These are phyloP conservation scores for Gorsachius goisagi DNA, from an alignment of 2,113 vertebrate species.

Conservation along the genomic window DNA sequence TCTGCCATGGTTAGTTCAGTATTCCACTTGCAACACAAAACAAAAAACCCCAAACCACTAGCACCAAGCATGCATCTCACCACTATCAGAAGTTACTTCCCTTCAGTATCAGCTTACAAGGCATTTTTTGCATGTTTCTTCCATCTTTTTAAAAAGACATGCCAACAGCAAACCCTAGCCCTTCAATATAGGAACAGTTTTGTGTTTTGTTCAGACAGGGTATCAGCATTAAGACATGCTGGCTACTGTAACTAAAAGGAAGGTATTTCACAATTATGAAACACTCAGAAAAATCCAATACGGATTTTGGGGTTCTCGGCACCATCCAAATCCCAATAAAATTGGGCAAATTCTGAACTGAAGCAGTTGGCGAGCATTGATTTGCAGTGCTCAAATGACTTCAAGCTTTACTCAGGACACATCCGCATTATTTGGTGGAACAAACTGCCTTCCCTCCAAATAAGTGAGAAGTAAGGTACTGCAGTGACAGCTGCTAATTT, in stretches of 20 bases:
- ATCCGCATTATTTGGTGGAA: not conserved
- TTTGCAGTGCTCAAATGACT: not conserved
- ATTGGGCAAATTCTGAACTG: not conserved
- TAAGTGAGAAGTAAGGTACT: not conserved
- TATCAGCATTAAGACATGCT: not conserved
- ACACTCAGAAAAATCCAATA: not conserved
- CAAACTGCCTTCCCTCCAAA: not conserved
- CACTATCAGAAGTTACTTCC: not conserved
- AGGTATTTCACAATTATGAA: not conserved
- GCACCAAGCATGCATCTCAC: not conserved
- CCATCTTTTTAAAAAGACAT: not conserved
- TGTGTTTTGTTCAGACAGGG: not conserved
- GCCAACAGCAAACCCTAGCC: not conserved
- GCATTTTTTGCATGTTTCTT: not conserved
- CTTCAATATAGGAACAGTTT: not conserved
- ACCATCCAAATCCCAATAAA: not conserved
- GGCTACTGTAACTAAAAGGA: not conserved
- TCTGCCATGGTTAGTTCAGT: not conserved
- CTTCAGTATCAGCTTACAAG: not conserved
- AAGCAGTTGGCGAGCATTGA: not conserved
- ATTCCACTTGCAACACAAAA: not conserved
- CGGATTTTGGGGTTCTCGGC: not conserved
- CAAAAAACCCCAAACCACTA: not conserved
- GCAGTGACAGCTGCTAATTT: conserved; percentile 17
- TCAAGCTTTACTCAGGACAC: not conserved